Conservation (phyloP, 2,113 vertebrate genomes). For the Empidonax traillii region DNA sequence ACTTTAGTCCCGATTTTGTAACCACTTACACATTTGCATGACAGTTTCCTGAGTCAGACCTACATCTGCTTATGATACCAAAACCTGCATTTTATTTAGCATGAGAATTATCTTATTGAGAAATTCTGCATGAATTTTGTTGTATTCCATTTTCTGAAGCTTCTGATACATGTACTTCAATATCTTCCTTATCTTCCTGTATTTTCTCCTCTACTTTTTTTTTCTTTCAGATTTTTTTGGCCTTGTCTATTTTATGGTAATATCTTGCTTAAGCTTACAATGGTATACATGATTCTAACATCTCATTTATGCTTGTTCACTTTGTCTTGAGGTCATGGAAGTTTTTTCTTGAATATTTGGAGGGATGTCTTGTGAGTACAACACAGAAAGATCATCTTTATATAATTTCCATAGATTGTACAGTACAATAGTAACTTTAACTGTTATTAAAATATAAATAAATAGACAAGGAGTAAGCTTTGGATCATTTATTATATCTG, state of each 20-base stretch:
- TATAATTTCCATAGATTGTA: background rate
- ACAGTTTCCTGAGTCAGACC: background rate
- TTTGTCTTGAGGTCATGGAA: background rate
- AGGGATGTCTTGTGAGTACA: background rate
- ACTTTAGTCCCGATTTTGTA: background rate
- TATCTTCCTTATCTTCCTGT: background rate
- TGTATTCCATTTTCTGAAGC: background rate
- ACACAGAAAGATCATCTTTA: background rate
- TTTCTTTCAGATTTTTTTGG: background rate
- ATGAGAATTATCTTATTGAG: background rate
- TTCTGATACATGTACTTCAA: background rate
- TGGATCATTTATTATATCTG: background rate
- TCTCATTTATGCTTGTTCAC: background rate
- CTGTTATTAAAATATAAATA: background rate
- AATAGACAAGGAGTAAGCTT: background rate
- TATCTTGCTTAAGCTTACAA: background rate
- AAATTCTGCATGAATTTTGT: background rate
- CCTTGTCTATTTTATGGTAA: background rate
- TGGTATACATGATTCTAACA: background rate
- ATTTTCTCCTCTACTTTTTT: background rate
- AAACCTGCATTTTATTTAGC: background rate
- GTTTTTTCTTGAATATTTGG: background rate
- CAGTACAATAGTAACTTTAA: background rate
- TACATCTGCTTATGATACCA: background rate
- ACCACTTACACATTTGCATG: background rate